Evolutionary conservation across 2,888 invertebrate genomes (phyloP).

Genomic region (Macrosoma leucophasiata): DNA sequence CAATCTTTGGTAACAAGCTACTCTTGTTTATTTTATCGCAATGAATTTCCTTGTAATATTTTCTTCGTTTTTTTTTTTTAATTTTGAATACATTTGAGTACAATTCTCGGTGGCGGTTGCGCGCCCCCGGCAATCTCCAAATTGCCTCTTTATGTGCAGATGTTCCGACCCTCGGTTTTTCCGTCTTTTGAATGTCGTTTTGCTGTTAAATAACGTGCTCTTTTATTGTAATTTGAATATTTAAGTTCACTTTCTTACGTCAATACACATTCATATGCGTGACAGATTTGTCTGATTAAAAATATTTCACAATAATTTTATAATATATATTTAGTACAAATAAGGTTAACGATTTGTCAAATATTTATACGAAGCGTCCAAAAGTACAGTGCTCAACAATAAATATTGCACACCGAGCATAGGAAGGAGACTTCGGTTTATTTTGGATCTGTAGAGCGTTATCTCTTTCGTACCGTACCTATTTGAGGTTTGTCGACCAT

Average conservation of each 20-base stretch:
- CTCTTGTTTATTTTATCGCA: conserved; percentile 71
- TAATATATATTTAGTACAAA: too few species aligned
- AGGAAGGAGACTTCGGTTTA: too few species aligned
- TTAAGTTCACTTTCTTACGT: conserved; percentile 44
- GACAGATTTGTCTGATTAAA: too few species aligned
- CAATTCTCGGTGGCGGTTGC: conserved; percentile 67
- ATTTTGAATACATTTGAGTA: conserved; percentile 73
- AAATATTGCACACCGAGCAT: too few species aligned
- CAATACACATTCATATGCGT: conserved; percentile 26
- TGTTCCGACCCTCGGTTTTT: conserved; percentile 73
- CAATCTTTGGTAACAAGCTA: conserved; percentile 59
- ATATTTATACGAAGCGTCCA: too few species aligned
- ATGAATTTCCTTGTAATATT: conserved; percentile 69
- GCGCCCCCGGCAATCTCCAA: conserved; percentile 74
- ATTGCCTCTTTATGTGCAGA: conserved; percentile 76
- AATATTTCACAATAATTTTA: too few species aligned
- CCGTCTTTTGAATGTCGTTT: conserved; percentile 75
- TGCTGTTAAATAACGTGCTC: conserved; percentile 72
- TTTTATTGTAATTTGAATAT: conserved; percentile 66
- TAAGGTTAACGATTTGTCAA: too few species aligned
- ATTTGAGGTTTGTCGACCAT: too few species aligned
- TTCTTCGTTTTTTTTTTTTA: conserved; percentile 64
- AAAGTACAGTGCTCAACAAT: too few species aligned
- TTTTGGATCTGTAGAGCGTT: too few species aligned
- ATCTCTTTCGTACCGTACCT: too few species aligned